Base-by-base conservation (phyloP, 2,797 vertebrate species). In the Tauraco hartlaubi region DNA sequence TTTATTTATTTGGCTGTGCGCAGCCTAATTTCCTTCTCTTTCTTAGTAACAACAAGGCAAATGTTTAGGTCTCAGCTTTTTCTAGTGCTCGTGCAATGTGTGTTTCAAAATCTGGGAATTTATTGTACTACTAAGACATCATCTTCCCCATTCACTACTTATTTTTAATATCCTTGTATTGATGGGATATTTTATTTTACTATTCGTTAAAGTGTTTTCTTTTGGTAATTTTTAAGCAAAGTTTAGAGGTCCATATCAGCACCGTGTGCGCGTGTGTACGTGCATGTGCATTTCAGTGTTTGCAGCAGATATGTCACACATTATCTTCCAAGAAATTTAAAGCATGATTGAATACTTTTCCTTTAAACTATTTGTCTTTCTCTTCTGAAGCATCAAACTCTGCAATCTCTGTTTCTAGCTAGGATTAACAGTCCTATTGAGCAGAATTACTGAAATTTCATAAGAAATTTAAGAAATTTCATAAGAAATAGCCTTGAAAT, bases 291-390 rank as follows among this genome's bases (percentile, higher is more conserved):
- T 51, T 55, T 49, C 23, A 41, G 20, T 28, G 22, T 62, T 56
- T 69, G 61, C 43, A 56, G 26, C 28, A 31, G 25, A 25, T 44
- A 25, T 14, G 5, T 68, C n/a, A 28, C 37, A 83, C 31, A 35
- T 93, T 89, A 94, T 78, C 33, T n/a, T 95, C 59, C 22, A 93
- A 88, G 72, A 83, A 73, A 87, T 94, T 69, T 77, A 87, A 92
- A 73, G 19, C 12, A 21, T 5, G 3, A 64, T 49, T 11, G 2
- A 82, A 77, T 73, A 81, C 25, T 83, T 93, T 84, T 85, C 59
- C 68, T 74, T 78, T 85, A 96, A 97, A 94, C 15, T 49, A 91
- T 94, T 90, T 92, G 49, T 67, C 61, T 90, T 96, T 94, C 61
- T 92, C 17, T 44, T 75, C 19, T 85, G 85, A 95, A 94, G n/a